phyloP scores from a whole-genome alignment of 2,797 vertebrate species.

The Sylvilagus floridanus region DNA sequence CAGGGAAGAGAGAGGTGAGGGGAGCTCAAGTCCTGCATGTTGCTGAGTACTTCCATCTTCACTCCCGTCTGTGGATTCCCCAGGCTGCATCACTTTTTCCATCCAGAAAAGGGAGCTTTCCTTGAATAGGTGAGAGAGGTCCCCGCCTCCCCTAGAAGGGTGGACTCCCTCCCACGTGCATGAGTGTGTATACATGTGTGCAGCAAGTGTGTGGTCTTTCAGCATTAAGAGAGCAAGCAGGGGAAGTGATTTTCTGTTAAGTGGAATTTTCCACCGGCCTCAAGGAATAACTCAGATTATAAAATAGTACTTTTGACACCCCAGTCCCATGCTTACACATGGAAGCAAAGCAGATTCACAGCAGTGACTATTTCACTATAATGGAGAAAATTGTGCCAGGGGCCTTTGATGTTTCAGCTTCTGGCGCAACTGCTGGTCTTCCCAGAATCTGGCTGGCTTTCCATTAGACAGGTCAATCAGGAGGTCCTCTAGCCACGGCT shows the following conservation, averaged over 20 bases:
- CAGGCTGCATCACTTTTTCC: background rate
- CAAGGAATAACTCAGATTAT: background rate
- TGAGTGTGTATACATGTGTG: background rate
- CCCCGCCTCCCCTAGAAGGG: background rate
- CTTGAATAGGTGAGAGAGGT: background rate
- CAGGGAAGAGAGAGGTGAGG: background rate
- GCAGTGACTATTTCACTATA: background rate
- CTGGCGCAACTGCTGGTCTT: background rate
- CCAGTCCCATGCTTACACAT: background rate
- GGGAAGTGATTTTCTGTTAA: background rate
- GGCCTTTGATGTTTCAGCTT: background rate
- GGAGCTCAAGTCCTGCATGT: background rate
- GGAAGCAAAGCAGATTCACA: background rate
- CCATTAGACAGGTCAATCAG: background rate
- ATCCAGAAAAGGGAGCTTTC: background rate
- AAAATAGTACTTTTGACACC: background rate
- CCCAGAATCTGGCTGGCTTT: background rate
- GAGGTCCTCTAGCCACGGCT: background rate
- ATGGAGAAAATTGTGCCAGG: background rate
- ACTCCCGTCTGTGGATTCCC: background rate
- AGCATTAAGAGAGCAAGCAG: background rate
- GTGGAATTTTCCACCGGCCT: background rate
- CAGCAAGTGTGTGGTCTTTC: background rate
- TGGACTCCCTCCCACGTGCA: rapidly evolving
- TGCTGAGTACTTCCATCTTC: background rate